phyloP scores from a whole-genome alignment of 2,888 invertebrate genomes.

The Pseudanteris insignis region DNA sequence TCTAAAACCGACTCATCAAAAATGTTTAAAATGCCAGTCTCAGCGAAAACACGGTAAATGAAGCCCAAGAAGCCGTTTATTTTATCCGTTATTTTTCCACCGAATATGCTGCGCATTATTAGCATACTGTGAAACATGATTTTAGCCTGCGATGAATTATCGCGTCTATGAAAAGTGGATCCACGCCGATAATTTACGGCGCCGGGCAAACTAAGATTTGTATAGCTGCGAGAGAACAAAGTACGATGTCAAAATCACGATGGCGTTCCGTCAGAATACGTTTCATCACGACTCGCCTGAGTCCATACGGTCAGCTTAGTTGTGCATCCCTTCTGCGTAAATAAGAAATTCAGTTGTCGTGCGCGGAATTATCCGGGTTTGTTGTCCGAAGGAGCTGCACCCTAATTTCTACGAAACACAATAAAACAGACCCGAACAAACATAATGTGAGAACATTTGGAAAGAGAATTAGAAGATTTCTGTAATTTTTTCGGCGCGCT shows the following conservation, averaged over 20 bases:
- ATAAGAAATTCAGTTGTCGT: constrained; percentile 30
- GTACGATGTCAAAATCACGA: constrained; percentile 37
- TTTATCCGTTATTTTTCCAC: no score
- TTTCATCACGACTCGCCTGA: constrained; percentile 17
- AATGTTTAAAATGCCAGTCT: no score
- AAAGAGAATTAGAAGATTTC: not conserved
- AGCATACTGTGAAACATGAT: no score
- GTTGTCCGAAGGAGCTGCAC: constrained; percentile 12
- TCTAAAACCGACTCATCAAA: no score
- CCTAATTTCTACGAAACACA: constrained; percentile 30
- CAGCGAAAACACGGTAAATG: no score
- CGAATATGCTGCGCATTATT: no score
- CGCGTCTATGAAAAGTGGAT: no score
- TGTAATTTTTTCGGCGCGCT: not conserved
- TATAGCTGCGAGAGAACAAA: constrained; percentile 20
- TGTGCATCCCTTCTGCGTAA: constrained; percentile 44
- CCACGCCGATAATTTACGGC: constrained; percentile 35
- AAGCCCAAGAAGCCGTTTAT: no score
- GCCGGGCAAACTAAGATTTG: constrained; percentile 18
- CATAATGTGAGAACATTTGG: no score
- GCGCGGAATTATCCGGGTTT: constrained; percentile 20
- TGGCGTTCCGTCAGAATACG: constrained; percentile 37
- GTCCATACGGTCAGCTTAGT: no score
- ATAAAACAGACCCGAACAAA: constrained; percentile 11
- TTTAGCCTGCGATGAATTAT: no score